These are phyloP conservation scores for Olivierus martensii DNA, from an alignment of 1,140 invertebrate genomes.

Conservation along the genomic window DNA sequence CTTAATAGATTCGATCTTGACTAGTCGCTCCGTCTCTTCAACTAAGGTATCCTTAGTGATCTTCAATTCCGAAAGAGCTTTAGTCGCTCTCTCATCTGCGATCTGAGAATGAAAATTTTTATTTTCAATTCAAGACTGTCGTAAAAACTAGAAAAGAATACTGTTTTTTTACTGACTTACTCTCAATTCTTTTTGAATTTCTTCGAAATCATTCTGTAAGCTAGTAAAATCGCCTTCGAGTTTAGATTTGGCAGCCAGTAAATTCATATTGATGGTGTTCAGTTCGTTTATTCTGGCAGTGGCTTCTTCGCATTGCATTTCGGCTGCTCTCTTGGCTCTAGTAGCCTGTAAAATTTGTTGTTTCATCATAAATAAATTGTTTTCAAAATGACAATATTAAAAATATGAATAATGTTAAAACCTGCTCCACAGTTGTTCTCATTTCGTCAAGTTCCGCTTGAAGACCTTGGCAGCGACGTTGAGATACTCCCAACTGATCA, in stretches of 20 bases:
- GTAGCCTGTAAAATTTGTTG: slow-evolving; percentile 42
- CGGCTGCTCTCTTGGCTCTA: slow-evolving; percentile 73
- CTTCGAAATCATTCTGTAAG: slow-evolving; percentile 83
- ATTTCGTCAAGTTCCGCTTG: slow-evolving; percentile 89
- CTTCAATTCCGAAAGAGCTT: slow-evolving; percentile 74
- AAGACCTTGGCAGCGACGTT: slow-evolving; percentile 74
- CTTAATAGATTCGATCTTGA: slow-evolving; percentile 94
- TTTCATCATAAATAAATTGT: too few species aligned
- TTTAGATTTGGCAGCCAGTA: slow-evolving; percentile 76
- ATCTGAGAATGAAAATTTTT: slow-evolving; percentile 28
- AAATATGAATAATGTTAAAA: too few species aligned
- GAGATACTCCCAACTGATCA: slow-evolving; percentile 80
- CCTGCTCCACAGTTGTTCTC: slow-evolving; percentile 73
- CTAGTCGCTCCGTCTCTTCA: slow-evolving; percentile 89
- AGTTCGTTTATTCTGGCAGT: slow-evolving; percentile 79
- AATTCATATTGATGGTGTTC: slow-evolving; percentile 83
- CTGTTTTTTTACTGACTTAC: slow-evolving; percentile 36
- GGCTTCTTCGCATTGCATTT: slow-evolving; percentile 78
- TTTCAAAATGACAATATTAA: too few species aligned
- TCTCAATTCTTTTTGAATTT: slow-evolving; percentile 84
- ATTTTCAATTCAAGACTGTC: not conserved
- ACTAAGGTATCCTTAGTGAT: slow-evolving; percentile 83
- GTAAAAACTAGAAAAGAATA: not conserved
- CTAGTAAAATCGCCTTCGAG: slow-evolving; percentile 80
- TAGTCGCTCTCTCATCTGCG: slow-evolving; percentile 82